phyloP scores from a whole-genome alignment of 2,113 vertebrate genomes.

The Menura novaehollandiae region DNA sequence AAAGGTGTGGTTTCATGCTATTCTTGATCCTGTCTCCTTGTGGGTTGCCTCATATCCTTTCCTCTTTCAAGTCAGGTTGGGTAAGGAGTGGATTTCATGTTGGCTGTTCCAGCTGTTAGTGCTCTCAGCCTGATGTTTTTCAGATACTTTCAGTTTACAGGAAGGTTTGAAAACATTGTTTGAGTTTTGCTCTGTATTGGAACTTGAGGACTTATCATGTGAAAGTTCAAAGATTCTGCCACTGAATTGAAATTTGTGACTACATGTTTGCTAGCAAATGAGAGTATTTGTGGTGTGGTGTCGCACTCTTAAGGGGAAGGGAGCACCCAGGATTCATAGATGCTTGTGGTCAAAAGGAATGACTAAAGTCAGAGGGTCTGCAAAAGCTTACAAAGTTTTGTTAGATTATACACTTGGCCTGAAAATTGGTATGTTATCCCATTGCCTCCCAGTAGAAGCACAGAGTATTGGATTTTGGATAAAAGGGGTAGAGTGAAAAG shows the following conservation, averaged over 20 bases:
- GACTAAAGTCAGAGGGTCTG: neutral
- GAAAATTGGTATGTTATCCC: neutral
- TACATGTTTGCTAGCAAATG: neutral
- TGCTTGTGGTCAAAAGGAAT: rapidly evolving
- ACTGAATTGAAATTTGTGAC: neutral
- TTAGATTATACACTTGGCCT: neutral
- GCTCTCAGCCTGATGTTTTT: neutral
- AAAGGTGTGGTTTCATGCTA: conserved; percentile 3
- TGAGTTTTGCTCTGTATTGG: neutral
- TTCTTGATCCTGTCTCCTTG: neutral
- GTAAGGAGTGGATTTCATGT: neutral
- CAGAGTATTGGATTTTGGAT: neutral
- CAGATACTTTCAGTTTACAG: neutral
- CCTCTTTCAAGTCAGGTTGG: neutral
- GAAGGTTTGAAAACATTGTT: neutral
- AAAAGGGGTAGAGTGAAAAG: neutral
- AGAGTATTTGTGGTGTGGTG: neutral
- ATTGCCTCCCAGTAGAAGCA: neutral
- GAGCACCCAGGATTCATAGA: neutral
- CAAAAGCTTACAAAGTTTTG: neutral
- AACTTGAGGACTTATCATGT: neutral
- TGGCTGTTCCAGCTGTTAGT: neutral
- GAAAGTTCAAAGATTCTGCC: neutral
- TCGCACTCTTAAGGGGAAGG: neutral
- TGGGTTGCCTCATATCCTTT: conserved; percentile 30